Base-by-base conservation (phyloP, 2,888 invertebrate genomes). In the Anaspis maculata region DNA sequence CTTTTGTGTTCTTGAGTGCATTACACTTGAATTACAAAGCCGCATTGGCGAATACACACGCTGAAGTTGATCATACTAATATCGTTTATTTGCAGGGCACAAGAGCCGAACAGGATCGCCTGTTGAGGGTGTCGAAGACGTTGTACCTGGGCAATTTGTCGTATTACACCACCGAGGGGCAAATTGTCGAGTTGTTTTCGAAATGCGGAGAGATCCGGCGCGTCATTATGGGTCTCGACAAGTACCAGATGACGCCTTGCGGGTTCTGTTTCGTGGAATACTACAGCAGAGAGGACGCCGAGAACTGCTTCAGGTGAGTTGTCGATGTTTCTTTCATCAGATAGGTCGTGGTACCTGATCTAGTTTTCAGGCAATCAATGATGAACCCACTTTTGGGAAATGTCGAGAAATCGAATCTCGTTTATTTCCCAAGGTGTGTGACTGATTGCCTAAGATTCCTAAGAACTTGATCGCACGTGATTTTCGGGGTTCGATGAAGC, bases 191-290 rank as follows among this genome's bases (percentile, higher is more conserved):
- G 66, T 69, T 99, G 32, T 98, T 98, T 67, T 83, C 88, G 15
- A 81, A 87, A 66, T 92, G 94, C 59, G 98, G 98, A 1, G 97
- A 98, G 61, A 83, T 98, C 21, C 81, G 92, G 45, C 70, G 87
- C 51, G 87, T 98, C 25, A 77, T 99, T 23, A 97, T 99, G 96
- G 98, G 98, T 0, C 69, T 98, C 45, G 97, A 99, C 63, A 91
- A 96, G 61, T 90, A 88, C 61, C 91, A 88, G 57, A 97, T 96
- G 66, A 99, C 97, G 1, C 98, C 98, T 0, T 98, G 98, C 70
- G 98, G 98, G 2, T 98, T 99, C 66, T 98, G 97, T 64, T 99
- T 99, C 67, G 83, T 98, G 2, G 98, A 99, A 72, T 98, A 86
- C 66, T 89, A 88, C 56, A 67, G 66, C 12, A 72, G 88, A 51